Evolutionary conservation across 2,888 invertebrate species (phyloP), one percentile per base, ranked within the genome.

Genomic region (Scelioninae gen. 2): DNA sequence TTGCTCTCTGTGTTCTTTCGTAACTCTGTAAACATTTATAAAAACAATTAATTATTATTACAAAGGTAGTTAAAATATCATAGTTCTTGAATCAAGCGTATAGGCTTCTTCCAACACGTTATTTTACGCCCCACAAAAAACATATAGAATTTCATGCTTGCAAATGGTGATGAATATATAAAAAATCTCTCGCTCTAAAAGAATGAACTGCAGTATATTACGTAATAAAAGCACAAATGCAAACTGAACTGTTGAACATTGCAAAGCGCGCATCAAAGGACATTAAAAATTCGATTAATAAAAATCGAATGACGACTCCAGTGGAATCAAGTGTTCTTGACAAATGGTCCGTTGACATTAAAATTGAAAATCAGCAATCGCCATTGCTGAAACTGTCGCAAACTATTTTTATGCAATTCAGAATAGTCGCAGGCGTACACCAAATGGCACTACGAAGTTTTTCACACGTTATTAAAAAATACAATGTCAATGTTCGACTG

Each of bases 1-100:
- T 70, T 89, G 90, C 87, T 97, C 97, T 77, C 98, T 89, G 82
- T 97, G 94, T 84, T 98, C 97, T 83, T 94, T 94, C 0, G 98
- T 97, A 0, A 98, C 93, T 86, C 91, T 90, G 80, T 48, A 82
- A 82, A 61, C 61, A 74, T 16, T 39, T 4, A 25, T 4, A 25
- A 6, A 39, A 2, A 39, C 9, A 39, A 13, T 37, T 37, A 31
- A 31, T 31, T 10, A 9, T 31, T 31, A n/a, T n/a, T n/a, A n/a
- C n/a, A n/a, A n/a, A n/a, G n/a, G n/a, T n/a, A n/a, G n/a, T n/a
- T n/a, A n/a, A n/a, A n/a, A n/a, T n/a, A n/a, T n/a, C n/a, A n/a
- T n/a, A n/a, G n/a, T n/a, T n/a, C n/a, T n/a, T n/a, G n/a, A n/a
- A n/a, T n/a, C n/a, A n/a, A n/a, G n/a, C n/a, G n/a, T n/a, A n/a